Evolutionary conservation across 1,140 invertebrate species (phyloP), one percentile per base, ranked within the genome.

Genomic region (Sarcophaga bullata): DNA sequence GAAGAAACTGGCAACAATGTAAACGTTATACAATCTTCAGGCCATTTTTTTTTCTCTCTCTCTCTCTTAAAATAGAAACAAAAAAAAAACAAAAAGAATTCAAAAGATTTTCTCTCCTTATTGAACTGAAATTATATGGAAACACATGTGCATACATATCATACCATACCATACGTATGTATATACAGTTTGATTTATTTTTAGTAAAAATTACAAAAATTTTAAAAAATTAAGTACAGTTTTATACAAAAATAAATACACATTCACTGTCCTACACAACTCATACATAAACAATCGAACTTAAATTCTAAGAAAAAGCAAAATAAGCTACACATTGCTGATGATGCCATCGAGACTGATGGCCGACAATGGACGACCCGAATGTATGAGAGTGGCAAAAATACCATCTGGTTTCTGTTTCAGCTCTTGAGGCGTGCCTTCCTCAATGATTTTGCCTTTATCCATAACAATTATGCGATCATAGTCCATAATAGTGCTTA

Each of bases 401-500:
- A 91, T 86, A 52, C 93, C 93, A 82, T 87, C 87, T 9, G 91
- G 90, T 81, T 93, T 91, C 52, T 92, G 87, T 17, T 95, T 90
- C 25, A 97, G 91, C 80, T 92, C 91, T 58, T 89, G 84, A 3
- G 96, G 95, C 73, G 93, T 87, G 68, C 94, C 95, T 84, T 96
- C 95, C 90, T 98, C 96, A 17, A 94, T 93, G 17, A 97, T 92
- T 52, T 91, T 91, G 0, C 97, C 97, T 73, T 93, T 92, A 73
- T 95, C 94, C 86, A 98, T 91, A 6, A 98, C 95, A 81, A 97
- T 88, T 37, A 96, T 92, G 84, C 94, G 92, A 88, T 96, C 94
- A 91, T 94, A 96, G 84, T 94, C 92, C 80, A 95, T 90, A 80
- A 97, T 93, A 13, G 95, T 95, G 47, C 93, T 92, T 75, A 95